Evolutionary conservation across 2,888 invertebrate genomes (phyloP).

Genomic region (Ernsta delagoae): DNA sequence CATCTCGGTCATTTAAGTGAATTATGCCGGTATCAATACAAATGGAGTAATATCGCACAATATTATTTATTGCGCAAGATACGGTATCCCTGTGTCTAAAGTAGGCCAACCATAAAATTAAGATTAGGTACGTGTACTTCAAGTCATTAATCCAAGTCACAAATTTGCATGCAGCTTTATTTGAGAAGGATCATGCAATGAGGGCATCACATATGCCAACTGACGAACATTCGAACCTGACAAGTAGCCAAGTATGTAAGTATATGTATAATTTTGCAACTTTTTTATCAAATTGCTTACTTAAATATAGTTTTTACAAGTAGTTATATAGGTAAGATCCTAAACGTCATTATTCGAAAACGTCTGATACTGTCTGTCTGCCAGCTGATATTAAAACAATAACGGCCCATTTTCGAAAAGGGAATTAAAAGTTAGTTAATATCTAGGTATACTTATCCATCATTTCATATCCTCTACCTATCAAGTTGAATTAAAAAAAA

Average conservation of each 20-base stretch:
- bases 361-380: too few species aligned
- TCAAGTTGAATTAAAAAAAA: too few species aligned
- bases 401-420: too few species aligned
- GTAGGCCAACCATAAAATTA: conserved; percentile 24
- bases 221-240: neutral
- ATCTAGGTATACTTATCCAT: too few species aligned
- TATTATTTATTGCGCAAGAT: conserved; percentile 15
- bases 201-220: neutral
- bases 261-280: too few species aligned
- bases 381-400: too few species aligned
- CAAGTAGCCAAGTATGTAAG: neutral
- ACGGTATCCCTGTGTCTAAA: conserved; percentile 17
- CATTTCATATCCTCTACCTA: too few species aligned
- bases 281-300: too few species aligned
- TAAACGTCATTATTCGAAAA: too few species aligned
- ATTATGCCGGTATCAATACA: conserved; percentile 28
- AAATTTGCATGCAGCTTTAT: conserved; percentile 16
- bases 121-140: neutral
- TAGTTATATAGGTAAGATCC: too few species aligned
- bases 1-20: conserved; percentile 16
- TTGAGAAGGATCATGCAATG: neutral
- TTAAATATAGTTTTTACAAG: too few species aligned
- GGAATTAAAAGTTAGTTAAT: too few species aligned
- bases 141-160: conserved; percentile 27
- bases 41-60: conserved; percentile 32